Evolutionary conservation across 2,113 vertebrate genomes (phyloP).

Genomic region (Tachysurus fulvidraco): DNA sequence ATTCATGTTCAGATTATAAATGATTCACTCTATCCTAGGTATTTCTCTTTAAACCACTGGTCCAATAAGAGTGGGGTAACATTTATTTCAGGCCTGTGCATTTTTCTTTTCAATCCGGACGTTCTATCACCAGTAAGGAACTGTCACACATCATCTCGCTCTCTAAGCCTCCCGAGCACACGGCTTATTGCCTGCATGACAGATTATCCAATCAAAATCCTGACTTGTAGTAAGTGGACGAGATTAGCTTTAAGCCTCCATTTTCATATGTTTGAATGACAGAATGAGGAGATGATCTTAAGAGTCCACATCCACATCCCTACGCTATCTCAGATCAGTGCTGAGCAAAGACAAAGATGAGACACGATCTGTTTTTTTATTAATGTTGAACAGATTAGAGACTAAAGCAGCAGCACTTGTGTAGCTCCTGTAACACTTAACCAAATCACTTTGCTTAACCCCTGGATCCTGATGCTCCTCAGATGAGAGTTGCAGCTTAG

Average conservation of each 20-base stretch:
- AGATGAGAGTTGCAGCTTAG: not conserved
- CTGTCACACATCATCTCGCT: conserved; percentile 25
- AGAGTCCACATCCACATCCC: conserved; percentile 30
- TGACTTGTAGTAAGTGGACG: conserved; percentile 52
- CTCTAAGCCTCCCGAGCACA: conserved; percentile 43
- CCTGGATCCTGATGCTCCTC: not conserved
- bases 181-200: conserved; percentile 56
- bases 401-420: conserved; percentile 2
- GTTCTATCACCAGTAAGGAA: conserved; percentile 33
- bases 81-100: not conserved
- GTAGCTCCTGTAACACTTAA: not conserved
- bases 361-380: not conserved
- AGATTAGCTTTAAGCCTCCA: conserved; percentile 60
- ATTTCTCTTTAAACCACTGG: not conserved
- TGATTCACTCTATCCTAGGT: not conserved
- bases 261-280: conserved; percentile 51
- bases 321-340: conserved; percentile 38
- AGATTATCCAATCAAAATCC: conserved; percentile 57
- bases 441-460: not conserved
- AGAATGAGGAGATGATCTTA: conserved; percentile 40
- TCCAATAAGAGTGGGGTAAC: not conserved
- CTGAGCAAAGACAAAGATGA: conserved; percentile 32
- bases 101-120: conserved; percentile 35
- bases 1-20: too few relatives aligned
- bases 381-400: not conserved